Conservation (phyloP, 64 coral and sea anemone genomes). For the Cladopsammia gracilis region DNA sequence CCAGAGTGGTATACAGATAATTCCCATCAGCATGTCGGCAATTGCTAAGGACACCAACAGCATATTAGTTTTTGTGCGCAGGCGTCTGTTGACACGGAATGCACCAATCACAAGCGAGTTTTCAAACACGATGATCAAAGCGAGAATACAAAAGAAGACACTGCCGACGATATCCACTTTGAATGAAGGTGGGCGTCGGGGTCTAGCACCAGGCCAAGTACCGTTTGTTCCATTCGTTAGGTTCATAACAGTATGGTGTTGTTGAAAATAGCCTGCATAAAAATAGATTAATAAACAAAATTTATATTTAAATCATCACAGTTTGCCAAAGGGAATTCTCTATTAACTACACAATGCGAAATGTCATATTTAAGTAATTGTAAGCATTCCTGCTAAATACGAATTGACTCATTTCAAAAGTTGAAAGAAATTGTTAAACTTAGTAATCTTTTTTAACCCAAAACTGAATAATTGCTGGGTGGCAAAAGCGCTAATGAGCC, state of each 20-base stretch:
- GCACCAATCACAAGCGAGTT: slow-evolving; percentile 80
- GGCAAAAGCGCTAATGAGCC: too few relatives aligned
- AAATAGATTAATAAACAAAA: too few relatives aligned
- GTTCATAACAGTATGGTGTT: neutral
- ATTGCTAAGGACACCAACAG: slow-evolving; percentile 87
- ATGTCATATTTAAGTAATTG: too few relatives aligned
- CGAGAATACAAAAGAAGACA: slow-evolving; percentile 54
- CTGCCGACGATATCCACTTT: neutral
- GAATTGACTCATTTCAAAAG: too few relatives aligned
- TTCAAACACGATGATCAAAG: slow-evolving; percentile 69
- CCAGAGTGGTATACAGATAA: slow-evolving; percentile 68
- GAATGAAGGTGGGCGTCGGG: neutral
- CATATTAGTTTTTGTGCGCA: slow-evolving; percentile 81
- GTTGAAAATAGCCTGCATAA: neutral
- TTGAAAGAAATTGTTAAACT: too few relatives aligned
- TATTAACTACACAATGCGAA: too few relatives aligned
- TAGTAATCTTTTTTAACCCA: too few relatives aligned
- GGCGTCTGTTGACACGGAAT: slow-evolving; percentile 73
- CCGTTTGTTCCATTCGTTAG: neutral
- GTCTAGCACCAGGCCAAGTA: neutral
- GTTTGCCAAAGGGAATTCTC: too few relatives aligned
- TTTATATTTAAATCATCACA: too few relatives aligned
- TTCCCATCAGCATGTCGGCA: slow-evolving; percentile 81
- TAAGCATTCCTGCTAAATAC: too few relatives aligned
- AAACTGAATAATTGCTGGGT: too few relatives aligned